phyloP scores from a whole-genome alignment of 2,797 vertebrate genomes.

The Scarus forsteni region DNA sequence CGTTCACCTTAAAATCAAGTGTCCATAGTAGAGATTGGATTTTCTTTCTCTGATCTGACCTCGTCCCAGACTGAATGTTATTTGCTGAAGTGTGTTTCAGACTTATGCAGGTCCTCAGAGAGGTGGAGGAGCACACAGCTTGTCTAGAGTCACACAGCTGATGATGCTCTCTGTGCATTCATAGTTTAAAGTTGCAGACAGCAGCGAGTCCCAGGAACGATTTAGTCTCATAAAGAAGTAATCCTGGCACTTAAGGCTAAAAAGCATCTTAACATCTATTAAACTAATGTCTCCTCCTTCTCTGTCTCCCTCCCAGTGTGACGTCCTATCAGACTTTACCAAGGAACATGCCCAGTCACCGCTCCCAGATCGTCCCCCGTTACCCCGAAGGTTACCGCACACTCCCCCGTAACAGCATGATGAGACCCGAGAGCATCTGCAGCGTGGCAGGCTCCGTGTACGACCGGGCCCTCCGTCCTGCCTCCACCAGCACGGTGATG shows the following conservation, averaged over 20 bases:
- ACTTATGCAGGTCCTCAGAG: not conserved
- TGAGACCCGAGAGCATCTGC: conserved; percentile 91
- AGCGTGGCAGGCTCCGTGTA: conserved; percentile 79
- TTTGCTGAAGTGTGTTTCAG: not conserved
- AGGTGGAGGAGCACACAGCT: not conserved
- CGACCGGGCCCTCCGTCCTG: conserved; percentile 74
- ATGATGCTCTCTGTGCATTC: no score
- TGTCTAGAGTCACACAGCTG: not conserved
- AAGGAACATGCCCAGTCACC: conserved; percentile 96
- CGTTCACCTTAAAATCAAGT: not conserved
- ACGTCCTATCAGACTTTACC: conserved; percentile 95
- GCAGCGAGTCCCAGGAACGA: no score
- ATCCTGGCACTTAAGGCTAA: no score
- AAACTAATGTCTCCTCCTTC: not conserved
- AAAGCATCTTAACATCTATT: no score
- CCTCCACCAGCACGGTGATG: conserved; percentile 54
- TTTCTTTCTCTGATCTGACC: not conserved
- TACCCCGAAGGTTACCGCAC: conserved; percentile 96
- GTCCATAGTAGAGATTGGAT: not conserved
- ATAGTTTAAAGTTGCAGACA: no score
- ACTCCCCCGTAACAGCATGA: conserved; percentile 89
- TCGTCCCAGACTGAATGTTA: not conserved
- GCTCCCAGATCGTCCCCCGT: conserved; percentile 84
- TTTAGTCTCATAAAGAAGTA: no score
- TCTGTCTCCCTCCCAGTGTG: conserved; percentile 76